Percentiles rank a stretch among this genome's conserved stretches.
phyloP scores from a whole-genome alignment of 1,140 invertebrate species.

The Muscidifurax raptorellus region DNA sequence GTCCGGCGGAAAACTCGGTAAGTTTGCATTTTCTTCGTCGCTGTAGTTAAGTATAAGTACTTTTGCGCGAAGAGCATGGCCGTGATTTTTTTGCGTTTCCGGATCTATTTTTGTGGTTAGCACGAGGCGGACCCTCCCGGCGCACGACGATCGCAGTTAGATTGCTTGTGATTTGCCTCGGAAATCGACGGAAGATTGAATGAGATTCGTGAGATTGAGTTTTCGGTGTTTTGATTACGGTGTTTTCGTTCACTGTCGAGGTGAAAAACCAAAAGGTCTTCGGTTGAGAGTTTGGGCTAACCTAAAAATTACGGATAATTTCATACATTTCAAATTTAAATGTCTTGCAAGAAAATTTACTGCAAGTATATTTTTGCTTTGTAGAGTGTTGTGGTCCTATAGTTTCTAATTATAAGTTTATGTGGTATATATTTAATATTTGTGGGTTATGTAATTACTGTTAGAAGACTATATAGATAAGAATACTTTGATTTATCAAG shows the following conservation, averaged over 20 bases:
- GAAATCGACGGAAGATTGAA: background rate
- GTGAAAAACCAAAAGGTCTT: background rate
- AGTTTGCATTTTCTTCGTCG: background rate
- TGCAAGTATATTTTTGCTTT: background rate
- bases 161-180: background rate
- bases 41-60: no score
- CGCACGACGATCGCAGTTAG: background rate
- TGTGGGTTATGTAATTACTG: no score
- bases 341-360: background rate
- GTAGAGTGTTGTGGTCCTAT: background rate
- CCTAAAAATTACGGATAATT: background rate
- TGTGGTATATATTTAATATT: no score
- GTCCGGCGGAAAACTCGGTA: constrained; percentile 58
- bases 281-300: background rate
- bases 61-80: background rate
- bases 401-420: no score
- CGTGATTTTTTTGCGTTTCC: background rate
- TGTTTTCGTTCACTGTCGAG: background rate
- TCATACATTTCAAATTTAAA: background rate
- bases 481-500: no score
- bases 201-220: background rate
- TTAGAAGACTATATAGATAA: no score
- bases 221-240: background rate
- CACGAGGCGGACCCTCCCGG: background rate
- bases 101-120: background rate